These are phyloP conservation scores for Mylabris sibirica DNA, from an alignment of 2,888 invertebrate species.

Conservation along the genomic window DNA sequence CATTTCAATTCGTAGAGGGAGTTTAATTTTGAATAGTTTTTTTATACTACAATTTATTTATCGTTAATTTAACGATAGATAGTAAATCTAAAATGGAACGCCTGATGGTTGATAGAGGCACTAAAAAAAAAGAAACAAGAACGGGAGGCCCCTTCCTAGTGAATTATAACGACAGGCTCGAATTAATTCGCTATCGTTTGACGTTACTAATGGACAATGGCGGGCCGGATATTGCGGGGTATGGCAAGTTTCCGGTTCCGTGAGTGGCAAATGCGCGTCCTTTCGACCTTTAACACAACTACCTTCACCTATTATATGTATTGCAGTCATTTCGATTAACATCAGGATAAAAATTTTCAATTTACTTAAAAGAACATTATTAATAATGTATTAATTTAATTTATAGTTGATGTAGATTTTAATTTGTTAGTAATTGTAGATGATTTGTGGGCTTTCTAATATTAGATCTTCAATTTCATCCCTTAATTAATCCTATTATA, in stretches of 20 bases:
- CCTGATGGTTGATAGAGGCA: no score
- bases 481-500: conserved; percentile 12
- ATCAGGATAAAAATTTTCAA: not conserved
- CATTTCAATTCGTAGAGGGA: conserved; percentile 41
- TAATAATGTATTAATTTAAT: not conserved
- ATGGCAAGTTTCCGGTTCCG: conserved; percentile 42
- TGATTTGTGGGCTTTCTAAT: not conserved
- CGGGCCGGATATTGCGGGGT: conserved; percentile 44
- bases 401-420: not conserved
- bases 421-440: not conserved
- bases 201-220: conserved; percentile 52
- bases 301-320: no score
- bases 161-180: conserved; percentile 47
- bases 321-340: no score
- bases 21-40: not conserved
- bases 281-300: conserved; percentile 14
- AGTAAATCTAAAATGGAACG: not conserved
- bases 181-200: conserved; percentile 48
- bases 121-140: not conserved
- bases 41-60: not conserved
- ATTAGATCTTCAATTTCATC: conserved; percentile 8
- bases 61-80: conserved; percentile 10
- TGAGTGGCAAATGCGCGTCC: conserved; percentile 14
- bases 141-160: conserved; percentile 24
- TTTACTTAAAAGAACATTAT: not conserved